Evolutionary conservation across 2,888 invertebrate genomes (phyloP).

Genomic region (Oscheius sp.): DNA sequence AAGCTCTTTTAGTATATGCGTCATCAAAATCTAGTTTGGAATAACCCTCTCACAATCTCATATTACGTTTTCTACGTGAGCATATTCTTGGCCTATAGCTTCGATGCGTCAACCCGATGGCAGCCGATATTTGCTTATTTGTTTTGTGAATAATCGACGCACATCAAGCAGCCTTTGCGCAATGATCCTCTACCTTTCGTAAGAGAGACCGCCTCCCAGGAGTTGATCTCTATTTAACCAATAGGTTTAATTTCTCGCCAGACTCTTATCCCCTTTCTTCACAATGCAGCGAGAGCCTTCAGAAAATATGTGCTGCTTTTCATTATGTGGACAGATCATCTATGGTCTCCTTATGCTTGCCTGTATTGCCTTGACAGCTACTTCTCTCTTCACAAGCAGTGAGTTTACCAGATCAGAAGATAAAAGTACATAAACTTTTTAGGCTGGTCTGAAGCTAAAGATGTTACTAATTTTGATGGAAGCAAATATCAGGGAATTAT

Average conservation of each 20-base stretch:
- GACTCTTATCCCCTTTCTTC: neutral
- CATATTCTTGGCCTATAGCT: no score
- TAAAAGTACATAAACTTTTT: neutral
- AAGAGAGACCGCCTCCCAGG: constrained; percentile 10
- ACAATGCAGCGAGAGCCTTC: neutral
- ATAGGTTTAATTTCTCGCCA: neutral
- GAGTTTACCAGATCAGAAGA: neutral
- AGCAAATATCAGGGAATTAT: constrained; percentile 11
- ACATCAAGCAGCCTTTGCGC: constrained; percentile 14
- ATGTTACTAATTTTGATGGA: neutral
- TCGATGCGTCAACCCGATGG: constrained; percentile 21
- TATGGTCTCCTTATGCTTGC: constrained; percentile 51
- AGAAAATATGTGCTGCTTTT: constrained; percentile 31
- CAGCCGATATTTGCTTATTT: constrained; percentile 25
- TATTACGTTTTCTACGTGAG: no score
- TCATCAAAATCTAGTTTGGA: no score
- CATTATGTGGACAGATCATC: constrained; percentile 50
- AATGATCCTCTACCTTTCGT: constrained; percentile 10
- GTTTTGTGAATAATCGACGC: constrained; percentile 28
- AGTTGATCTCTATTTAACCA: neutral
- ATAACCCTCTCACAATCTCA: no score
- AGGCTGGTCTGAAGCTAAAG: constrained; percentile 27
- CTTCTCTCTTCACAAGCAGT: constrained; percentile 50
- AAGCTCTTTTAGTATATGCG: no score
- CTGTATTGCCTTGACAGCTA: constrained; percentile 41